phyloP scores from a whole-genome alignment of 2,888 invertebrate genomes.

The Steromphala cineraria region DNA sequence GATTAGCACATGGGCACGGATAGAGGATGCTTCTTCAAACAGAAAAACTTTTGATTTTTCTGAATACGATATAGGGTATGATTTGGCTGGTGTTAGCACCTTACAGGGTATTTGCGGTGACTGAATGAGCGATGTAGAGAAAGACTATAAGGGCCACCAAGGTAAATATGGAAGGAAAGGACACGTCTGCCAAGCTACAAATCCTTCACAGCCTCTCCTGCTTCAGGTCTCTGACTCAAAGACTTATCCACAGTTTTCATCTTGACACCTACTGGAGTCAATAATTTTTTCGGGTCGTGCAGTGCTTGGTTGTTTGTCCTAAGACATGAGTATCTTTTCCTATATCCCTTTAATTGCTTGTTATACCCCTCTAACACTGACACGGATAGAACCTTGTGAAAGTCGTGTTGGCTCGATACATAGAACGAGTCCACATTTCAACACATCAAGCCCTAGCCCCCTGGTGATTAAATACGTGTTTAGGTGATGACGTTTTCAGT shows the following conservation, averaged over 20 bases:
- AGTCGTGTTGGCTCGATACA: background rate
- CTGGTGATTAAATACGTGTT: background rate
- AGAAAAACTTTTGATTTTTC: conserved; percentile 28
- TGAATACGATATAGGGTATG: conserved; percentile 26
- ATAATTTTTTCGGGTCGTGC: conserved; percentile 21
- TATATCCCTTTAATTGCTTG: conserved; percentile 13
- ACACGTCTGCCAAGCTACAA: conserved; percentile 5
- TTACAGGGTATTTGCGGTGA: conserved; percentile 21
- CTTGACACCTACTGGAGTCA: conserved; percentile 21
- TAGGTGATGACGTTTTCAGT: background rate
- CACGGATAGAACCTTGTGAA: conserved; percentile 1
- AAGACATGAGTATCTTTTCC: background rate
- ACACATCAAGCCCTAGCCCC: background rate
- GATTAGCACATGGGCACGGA: conserved; percentile 1
- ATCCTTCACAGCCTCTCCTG: background rate
- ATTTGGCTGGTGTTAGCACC: conserved; percentile 28
- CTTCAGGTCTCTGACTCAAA: conserved; percentile 7
- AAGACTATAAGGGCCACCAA: background rate
- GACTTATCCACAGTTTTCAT: background rate
- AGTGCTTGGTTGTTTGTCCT: conserved; percentile 11
- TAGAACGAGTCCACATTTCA: background rate
- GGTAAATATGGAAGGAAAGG: conserved; percentile 6
- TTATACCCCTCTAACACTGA: background rate
- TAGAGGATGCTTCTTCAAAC: conserved; percentile 7
- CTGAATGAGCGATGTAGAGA: conserved; percentile 20